Conservation (phyloP, 2,113 vertebrate genomes). For the Propithecus coquereli region DNA sequence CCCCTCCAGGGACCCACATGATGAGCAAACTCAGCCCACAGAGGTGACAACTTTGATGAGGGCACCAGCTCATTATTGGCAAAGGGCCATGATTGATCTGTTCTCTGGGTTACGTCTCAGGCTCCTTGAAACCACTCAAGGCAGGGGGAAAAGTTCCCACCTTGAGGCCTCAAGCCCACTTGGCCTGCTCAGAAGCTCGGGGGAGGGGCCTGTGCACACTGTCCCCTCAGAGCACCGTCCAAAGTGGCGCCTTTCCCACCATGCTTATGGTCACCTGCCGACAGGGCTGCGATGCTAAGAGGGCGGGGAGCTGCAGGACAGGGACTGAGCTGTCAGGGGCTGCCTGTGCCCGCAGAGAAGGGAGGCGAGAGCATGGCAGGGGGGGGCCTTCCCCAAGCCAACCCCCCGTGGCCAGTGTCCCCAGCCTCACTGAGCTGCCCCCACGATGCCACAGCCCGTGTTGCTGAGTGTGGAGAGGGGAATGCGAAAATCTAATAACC, state of each 20-base stretch:
- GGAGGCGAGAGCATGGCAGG: rapidly evolving
- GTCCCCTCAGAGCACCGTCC: background rate
- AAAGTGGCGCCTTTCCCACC: rapidly evolving
- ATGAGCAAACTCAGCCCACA: background rate
- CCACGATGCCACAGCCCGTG: background rate
- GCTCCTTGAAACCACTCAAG: background rate
- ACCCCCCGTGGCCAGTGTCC: background rate
- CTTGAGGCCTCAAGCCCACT: background rate
- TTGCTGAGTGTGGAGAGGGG: background rate
- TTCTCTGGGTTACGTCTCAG: background rate
- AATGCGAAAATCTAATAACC: background rate
- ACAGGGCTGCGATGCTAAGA: background rate
- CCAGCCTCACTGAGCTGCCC: background rate
- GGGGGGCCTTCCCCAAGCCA: background rate
- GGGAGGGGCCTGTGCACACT: background rate
- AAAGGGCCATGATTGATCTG: background rate
- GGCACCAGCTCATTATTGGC: background rate
- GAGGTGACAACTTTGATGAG: background rate
- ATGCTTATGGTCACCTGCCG: background rate
- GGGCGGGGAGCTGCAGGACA: background rate
- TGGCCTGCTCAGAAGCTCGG: background rate
- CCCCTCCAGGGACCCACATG: background rate
- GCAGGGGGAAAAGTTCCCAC: background rate
- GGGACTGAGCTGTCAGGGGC: background rate
- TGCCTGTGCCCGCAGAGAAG: background rate